Evolutionary conservation across 2,888 invertebrate genomes (phyloP).

Genomic region (Dasypogon diadema): DNA sequence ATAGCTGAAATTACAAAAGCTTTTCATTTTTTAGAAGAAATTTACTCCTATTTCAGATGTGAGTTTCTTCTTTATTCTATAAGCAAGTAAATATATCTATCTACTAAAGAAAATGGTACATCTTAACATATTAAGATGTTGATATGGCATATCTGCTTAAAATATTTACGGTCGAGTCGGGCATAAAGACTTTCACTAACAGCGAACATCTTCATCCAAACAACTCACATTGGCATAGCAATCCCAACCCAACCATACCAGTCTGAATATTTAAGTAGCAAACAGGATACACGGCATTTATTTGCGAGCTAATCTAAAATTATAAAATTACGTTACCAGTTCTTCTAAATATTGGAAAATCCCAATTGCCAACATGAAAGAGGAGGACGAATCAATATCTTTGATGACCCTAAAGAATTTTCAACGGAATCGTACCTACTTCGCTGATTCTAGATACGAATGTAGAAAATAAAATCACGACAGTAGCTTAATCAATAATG

Average conservation of each 20-base stretch:
- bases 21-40: too few species aligned
- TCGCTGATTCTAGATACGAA: not conserved
- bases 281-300: constrained; percentile 23
- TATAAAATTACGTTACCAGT: constrained; percentile 42
- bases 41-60: too few species aligned
- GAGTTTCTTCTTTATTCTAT: too few species aligned
- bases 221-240: not conserved
- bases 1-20: too few species aligned
- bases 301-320: constrained; percentile 23
- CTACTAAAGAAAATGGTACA: not conserved
- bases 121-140: not conserved
- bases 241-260: not conserved
- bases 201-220: not conserved
- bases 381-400: not conserved
- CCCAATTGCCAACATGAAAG: not conserved
- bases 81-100: too few species aligned
- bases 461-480: not conserved
- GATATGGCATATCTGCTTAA: not conserved
- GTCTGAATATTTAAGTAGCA: constrained; percentile 13
- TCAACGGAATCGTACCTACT: constrained; percentile 33
- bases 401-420: constrained; percentile 11
- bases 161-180: not conserved
- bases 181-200: constrained; percentile 20
- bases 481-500: constrained; percentile 14
- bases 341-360: constrained; percentile 31